Evolutionary conservation across 2,113 vertebrate species (phyloP).

Genomic region (Dicentrarchus labrax): DNA sequence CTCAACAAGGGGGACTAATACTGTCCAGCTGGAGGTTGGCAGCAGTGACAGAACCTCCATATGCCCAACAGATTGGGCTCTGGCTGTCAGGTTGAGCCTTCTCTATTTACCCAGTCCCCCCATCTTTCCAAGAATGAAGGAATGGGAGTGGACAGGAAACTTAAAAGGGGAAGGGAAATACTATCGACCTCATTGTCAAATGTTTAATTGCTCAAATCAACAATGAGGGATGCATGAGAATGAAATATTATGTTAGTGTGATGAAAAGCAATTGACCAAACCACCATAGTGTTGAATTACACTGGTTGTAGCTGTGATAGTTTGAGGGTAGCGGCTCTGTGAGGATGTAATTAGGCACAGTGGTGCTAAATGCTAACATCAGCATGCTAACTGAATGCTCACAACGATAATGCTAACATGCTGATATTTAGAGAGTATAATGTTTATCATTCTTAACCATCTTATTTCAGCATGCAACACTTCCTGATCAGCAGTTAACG

Average conservation of each 20-base stretch:
- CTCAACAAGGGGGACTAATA: constrained; percentile 70
- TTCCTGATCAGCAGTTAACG: no score
- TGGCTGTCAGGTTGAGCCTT: constrained; percentile 59
- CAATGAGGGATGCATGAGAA: neutral
- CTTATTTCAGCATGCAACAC: no score
- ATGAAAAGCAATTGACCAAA: neutral
- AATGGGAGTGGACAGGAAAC: constrained; percentile 38
- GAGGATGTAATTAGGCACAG: no score
- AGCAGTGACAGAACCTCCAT: constrained; percentile 68
- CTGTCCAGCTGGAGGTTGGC: constrained; percentile 77
- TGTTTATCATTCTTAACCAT: no score
- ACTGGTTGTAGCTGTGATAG: neutral
- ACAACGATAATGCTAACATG: no score
- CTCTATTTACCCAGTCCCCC: constrained; percentile 25
- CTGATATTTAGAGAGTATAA: no score
- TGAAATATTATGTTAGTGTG: constrained; percentile 3
- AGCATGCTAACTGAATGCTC: no score
- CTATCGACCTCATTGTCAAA: no score
- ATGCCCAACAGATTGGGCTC: constrained; percentile 71
- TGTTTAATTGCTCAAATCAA: constrained; percentile 6
- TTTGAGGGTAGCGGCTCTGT: no score
- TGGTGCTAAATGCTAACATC: no score
- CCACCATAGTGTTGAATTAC: neutral
- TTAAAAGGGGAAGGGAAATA: constrained; percentile 6
- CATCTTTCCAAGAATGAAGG: constrained; percentile 17